Percentiles rank a stretch among this genome's conserved stretches.
These are phyloP conservation scores for Sandelia bainsii DNA, from an alignment of 2,797 vertebrate species.

Conservation along the genomic window DNA sequence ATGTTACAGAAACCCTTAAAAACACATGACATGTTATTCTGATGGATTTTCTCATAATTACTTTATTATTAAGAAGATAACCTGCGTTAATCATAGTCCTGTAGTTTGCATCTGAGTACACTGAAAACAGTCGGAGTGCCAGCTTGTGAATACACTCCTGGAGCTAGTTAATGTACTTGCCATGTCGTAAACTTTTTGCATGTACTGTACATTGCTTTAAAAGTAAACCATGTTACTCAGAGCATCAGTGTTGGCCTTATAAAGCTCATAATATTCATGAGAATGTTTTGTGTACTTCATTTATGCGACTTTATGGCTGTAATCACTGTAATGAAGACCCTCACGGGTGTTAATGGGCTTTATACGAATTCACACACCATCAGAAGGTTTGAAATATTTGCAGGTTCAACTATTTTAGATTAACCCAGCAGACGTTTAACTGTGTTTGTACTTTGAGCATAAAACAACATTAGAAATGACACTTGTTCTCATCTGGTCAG, in stretches of 20 bases:
- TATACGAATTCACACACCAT: conserved; percentile 9
- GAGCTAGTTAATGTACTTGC: conserved; percentile 30
- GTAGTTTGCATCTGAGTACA: conserved; percentile 1
- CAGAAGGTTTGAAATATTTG: not conserved
- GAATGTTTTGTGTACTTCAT: not conserved
- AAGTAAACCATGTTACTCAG: not conserved
- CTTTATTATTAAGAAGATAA: conserved; percentile 40
- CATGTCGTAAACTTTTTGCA: conserved; percentile 7
- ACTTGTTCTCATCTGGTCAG: not conserved
- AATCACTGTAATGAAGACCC: conserved; percentile 7
- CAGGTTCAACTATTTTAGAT: not conserved
- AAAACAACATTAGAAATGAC: not conserved
- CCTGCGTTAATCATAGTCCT: conserved; percentile 25
- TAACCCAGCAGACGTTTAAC: not conserved
- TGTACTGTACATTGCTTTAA: conserved; percentile 8
- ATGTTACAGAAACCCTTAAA: too few species aligned
- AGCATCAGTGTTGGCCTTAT: conserved; percentile 49
- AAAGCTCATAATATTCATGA: conserved; percentile 22
- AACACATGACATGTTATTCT: conserved; percentile 27
- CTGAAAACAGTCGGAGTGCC: conserved; percentile 13
- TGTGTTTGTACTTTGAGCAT: not conserved
- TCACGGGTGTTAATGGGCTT: conserved; percentile 16
- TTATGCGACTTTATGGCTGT: conserved; percentile 5
- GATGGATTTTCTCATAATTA: conserved; percentile 40
- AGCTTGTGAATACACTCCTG: conserved; percentile 38